These are phyloP conservation scores for Pseudopodoces humilis DNA, from an alignment of 2,113 vertebrate genomes.

Conservation along the genomic window DNA sequence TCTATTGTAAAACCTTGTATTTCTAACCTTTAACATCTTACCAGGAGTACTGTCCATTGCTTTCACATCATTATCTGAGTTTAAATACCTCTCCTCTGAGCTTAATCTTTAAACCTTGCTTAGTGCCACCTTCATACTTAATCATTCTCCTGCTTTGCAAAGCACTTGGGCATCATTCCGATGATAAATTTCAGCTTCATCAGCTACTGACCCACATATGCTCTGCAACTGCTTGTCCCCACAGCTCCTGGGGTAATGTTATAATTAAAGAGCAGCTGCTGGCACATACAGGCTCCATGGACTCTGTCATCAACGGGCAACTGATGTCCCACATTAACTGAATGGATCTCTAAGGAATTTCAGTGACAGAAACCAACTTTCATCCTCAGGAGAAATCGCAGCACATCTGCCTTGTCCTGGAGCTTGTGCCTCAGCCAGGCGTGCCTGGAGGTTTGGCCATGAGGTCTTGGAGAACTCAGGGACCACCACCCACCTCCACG, in stretches of 20 bases:
- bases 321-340: slow-evolving; percentile 55
- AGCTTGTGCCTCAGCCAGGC: neutral
- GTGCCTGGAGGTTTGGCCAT: neutral
- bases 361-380: neutral
- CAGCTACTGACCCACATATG: slow-evolving; percentile 60
- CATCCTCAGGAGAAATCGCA: neutral
- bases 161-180: slow-evolving; percentile 46
- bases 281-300: neutral
- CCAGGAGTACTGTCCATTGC: slow-evolving; percentile 47
- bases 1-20: slow-evolving; percentile 40
- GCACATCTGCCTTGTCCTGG: neutral
- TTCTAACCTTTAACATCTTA: slow-evolving; percentile 63
- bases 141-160: slow-evolving; percentile 58
- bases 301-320: slow-evolving; percentile 32
- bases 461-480: neutral
- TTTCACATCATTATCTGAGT: slow-evolving; percentile 58
- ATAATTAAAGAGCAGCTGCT: slow-evolving; percentile 63
- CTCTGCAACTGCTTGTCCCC: slow-evolving; percentile 30
- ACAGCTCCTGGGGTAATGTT: slow-evolving; percentile 27
- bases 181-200: slow-evolving; percentile 70
- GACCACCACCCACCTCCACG: neutral
- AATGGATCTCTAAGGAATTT: slow-evolving; percentile 42
- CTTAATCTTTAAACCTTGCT: slow-evolving; percentile 59
- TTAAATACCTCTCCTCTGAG: slow-evolving; percentile 41
- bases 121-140: slow-evolving; percentile 57